A percentile compares a stretch with the other conserved stretches of the same genome.
Evolutionary conservation across 2,888 invertebrate genomes (phyloP).

Genomic region (Patella depressa): DNA sequence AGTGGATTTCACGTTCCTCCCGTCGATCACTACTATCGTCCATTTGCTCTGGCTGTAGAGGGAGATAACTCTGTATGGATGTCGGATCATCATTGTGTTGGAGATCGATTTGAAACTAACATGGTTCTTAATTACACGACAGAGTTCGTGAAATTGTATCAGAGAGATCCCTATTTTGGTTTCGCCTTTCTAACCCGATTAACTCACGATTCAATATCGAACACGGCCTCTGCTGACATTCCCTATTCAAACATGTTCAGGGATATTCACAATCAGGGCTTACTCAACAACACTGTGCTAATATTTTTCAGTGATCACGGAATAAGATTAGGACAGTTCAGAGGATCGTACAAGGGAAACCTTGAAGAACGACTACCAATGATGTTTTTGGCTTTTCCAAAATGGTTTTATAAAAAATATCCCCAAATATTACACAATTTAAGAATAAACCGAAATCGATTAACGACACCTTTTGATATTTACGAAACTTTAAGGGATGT

Average conservation of each 20-base stretch:
- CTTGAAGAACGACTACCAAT: slow-evolving; percentile 90
- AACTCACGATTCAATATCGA: slow-evolving; percentile 87
- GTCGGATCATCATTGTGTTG: slow-evolving; percentile 75
- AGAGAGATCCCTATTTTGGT: slow-evolving; percentile 78
- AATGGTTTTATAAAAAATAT: slow-evolving; percentile 79
- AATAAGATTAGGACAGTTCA: slow-evolving; percentile 86
- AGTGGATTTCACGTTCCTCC: slow-evolving; percentile 83
- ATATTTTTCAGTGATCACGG: slow-evolving; percentile 86
- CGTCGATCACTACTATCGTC: slow-evolving; percentile 86
- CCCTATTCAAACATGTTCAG: slow-evolving; percentile 76
- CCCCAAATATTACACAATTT: slow-evolving; percentile 78
- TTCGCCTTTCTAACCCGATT: slow-evolving; percentile 88
- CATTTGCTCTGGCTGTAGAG: slow-evolving; percentile 78
- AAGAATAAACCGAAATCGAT: slow-evolving; percentile 76
- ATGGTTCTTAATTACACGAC: slow-evolving; percentile 80
- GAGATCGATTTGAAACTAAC: slow-evolving; percentile 79
- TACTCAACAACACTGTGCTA: slow-evolving; percentile 46
- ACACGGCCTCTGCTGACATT: slow-evolving; percentile 81
- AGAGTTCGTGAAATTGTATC: slow-evolving; percentile 76
- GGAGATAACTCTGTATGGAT: slow-evolving; percentile 50
- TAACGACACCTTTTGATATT: slow-evolving; percentile 87
- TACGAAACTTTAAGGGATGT: slow-evolving; percentile 84
- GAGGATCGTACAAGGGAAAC: slow-evolving; percentile 81
- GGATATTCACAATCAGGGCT: slow-evolving; percentile 61
- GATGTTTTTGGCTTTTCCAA: slow-evolving; percentile 80